These are phyloP conservation scores for Hyppa rectilinea DNA, from an alignment of 2,888 invertebrate species.

Conservation along the genomic window DNA sequence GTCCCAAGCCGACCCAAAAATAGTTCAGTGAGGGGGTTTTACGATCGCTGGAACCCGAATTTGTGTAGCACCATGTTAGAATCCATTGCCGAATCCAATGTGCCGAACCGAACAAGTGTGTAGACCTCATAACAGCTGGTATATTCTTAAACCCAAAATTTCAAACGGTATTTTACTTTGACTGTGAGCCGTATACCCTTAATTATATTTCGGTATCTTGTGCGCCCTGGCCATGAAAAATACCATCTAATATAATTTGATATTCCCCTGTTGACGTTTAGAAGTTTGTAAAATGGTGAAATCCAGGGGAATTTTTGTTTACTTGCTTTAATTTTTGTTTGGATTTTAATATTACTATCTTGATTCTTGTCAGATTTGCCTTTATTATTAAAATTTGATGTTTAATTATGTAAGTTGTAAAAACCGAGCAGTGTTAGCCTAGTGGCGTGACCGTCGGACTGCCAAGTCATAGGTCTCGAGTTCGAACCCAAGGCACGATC, in stretches of 20 bases:
- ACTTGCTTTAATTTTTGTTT: slow-evolving; percentile 12
- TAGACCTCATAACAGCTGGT: background rate
- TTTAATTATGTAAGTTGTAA: too few species aligned
- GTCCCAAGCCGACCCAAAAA: background rate
- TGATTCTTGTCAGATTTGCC: slow-evolving; percentile 27
- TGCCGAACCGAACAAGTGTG: background rate
- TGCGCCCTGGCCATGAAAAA: slow-evolving; percentile 17
- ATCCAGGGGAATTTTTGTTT: slow-evolving; percentile 31
- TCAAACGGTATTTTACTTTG: background rate
- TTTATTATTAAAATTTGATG: too few species aligned
- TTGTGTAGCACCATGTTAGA: too few species aligned
- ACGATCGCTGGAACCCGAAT: background rate
- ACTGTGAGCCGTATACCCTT: slow-evolving; percentile 6
- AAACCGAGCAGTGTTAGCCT: too few species aligned
- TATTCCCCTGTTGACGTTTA: slow-evolving; percentile 33
- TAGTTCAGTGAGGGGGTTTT: background rate
- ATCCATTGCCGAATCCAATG: background rate
- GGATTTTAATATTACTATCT: slow-evolving; percentile 13
- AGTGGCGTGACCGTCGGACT: too few species aligned
- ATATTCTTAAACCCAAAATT: slow-evolving; percentile 2
- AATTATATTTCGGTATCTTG: slow-evolving; percentile 13
- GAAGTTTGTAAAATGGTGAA: slow-evolving; percentile 27
- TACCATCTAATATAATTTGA: slow-evolving; percentile 37
- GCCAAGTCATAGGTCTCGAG: too few species aligned
- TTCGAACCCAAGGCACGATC: too few species aligned